phyloP scores from a whole-genome alignment of 2,888 invertebrate genomes.

The Ennomos quercinarius region DNA sequence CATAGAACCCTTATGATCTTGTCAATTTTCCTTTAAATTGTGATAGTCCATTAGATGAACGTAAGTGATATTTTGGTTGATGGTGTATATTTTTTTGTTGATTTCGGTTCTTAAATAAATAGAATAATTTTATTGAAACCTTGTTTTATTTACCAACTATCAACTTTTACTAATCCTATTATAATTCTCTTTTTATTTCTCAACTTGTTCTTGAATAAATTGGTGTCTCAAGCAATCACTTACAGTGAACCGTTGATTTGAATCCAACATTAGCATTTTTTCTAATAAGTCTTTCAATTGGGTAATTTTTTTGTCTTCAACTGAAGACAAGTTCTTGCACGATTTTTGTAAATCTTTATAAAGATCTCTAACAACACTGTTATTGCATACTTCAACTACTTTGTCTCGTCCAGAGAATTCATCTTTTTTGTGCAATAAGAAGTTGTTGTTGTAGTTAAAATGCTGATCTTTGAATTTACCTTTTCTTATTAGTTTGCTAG shows the following conservation, averaged over 20 bases:
- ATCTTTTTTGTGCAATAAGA: conserved; percentile 98
- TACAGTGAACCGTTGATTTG: conserved; percentile 93
- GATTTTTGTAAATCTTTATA: conserved; percentile 94
- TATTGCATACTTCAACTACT: conserved; percentile 94
- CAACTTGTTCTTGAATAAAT: conserved; percentile 88
- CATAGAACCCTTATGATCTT: conserved; percentile 31
- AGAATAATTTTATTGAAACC: conserved; percentile 68
- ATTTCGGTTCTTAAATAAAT: conserved; percentile 69
- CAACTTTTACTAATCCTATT: conserved; percentile 25
- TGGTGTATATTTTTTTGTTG: conserved; percentile 76
- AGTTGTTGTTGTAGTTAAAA: conserved; percentile 98
- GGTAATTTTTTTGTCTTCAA: conserved; percentile 94
- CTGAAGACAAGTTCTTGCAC: conserved; percentile 90
- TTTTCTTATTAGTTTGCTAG: conserved; percentile 96
- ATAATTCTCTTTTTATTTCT: conserved; percentile 50
- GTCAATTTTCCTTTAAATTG: conserved; percentile 73
- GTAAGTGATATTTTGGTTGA: conserved; percentile 79
- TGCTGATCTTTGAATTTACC: conserved; percentile 98
- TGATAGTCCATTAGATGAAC: conserved; percentile 68
- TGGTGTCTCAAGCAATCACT: conserved; percentile 96
- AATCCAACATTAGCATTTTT: conserved; percentile 95
- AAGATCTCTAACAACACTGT: conserved; percentile 93
- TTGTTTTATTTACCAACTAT: conserved; percentile 54
- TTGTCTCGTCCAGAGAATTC: conserved; percentile 99
- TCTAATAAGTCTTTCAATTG: conserved; percentile 97